These are phyloP conservation scores for Nannoperca obscura DNA, from an alignment of 2,797 vertebrate genomes.

Conservation along the genomic window DNA sequence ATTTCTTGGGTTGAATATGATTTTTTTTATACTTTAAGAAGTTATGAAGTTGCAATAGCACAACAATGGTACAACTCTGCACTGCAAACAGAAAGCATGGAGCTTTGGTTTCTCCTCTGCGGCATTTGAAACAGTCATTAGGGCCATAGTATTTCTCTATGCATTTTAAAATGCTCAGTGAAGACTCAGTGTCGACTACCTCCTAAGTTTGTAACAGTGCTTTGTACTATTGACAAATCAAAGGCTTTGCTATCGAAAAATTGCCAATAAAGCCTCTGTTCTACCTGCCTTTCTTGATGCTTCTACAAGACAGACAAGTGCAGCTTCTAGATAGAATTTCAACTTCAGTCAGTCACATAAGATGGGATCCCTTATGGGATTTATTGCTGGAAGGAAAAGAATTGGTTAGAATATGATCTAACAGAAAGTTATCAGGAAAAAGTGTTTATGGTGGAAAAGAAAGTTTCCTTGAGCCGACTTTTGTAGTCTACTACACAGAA, in stretches of 20 bases:
- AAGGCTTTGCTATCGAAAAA: conserved; percentile 58
- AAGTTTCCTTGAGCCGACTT: not conserved
- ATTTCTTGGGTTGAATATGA: conserved; percentile 62
- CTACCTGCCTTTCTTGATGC: conserved; percentile 32
- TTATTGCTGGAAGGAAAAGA: conserved; percentile 23
- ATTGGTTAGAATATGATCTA: conserved; percentile 27
- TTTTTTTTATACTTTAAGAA: conserved; percentile 72
- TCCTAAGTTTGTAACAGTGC: conserved; percentile 78
- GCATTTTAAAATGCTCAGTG: conserved; percentile 75
- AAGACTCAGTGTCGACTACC: conserved; percentile 78
- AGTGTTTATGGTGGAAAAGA: not conserved
- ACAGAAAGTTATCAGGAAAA: conserved; percentile 22
- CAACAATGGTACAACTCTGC: conserved; percentile 64
- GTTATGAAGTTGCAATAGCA: conserved; percentile 69
- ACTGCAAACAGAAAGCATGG: conserved; percentile 67
- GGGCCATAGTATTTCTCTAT: conserved; percentile 80
- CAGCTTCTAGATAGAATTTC: conserved; percentile 14
- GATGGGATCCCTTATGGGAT: conserved; percentile 31
- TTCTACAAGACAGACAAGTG: conserved; percentile 16
- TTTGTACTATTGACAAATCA: conserved; percentile 72
- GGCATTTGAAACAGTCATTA: conserved; percentile 56
- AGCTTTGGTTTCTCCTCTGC: conserved; percentile 58
- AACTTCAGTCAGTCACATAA: conserved; percentile 12
- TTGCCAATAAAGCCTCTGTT: conserved; percentile 77
- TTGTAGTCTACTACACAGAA: not conserved